A percentile compares a stretch with the other conserved stretches of the same genome.
Conservation (phyloP, 2,888 invertebrate species). For the Tetragonula carbonaria region DNA sequence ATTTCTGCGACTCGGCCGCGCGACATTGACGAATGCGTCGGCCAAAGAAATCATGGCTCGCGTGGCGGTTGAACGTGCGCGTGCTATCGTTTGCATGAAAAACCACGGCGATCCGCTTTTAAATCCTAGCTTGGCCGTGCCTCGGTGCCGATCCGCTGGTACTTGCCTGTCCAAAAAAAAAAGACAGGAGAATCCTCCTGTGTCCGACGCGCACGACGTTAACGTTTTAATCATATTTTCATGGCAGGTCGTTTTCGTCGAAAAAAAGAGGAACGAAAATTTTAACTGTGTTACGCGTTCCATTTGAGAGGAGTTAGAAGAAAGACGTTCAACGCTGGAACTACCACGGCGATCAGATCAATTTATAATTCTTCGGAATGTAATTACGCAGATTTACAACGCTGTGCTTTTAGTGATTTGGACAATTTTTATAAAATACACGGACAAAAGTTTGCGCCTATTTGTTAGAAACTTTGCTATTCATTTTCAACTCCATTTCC, state of each 20-base stretch:
- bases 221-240: neutral
- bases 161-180: conserved; percentile 11
- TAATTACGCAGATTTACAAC: too few species aligned
- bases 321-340: too few species aligned
- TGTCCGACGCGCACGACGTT: neutral
- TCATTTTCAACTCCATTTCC: too few species aligned
- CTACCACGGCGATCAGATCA: too few species aligned
- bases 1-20: conserved; percentile 79
- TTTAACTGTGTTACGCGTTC: neutral
- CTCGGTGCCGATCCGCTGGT: conserved; percentile 22
- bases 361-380: too few species aligned
- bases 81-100: conserved; percentile 73
- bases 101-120: conserved; percentile 59
- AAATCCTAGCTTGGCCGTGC: conserved; percentile 56
- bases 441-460: too few species aligned
- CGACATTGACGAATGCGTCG: conserved; percentile 81
- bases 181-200: neutral
- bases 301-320: too few species aligned
- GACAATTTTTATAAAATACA: too few species aligned
- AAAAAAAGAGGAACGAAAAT: neutral
- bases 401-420: too few species aligned
- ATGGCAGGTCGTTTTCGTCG: neutral
- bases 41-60: conserved; percentile 78
- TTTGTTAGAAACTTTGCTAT: too few species aligned
- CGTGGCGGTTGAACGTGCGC: conserved; percentile 68